Evolutionary conservation across 2,113 vertebrate species (phyloP), one percentile per base, ranked within the genome.

Genomic region (Columbina picui): DNA sequence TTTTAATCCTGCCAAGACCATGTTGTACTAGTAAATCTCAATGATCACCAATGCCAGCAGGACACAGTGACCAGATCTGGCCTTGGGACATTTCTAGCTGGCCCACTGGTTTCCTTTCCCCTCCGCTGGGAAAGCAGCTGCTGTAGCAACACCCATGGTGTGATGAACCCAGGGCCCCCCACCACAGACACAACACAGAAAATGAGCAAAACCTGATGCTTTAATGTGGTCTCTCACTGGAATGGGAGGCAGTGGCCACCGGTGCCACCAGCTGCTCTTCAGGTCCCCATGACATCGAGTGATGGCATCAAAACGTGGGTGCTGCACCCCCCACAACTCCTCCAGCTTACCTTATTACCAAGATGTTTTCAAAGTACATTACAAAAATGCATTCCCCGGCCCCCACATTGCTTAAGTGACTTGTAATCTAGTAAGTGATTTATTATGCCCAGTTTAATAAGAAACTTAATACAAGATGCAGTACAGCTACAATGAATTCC

Each of bases 151-250:
- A 5, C 81, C 52, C 6, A 20, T 1, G 4, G 43, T 6, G 3
- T 6, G 43, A 81, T 10, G 64, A 77, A 71, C 30, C 39, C 22
- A 14, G 19, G 7, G 6, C 7, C 19, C 7, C 17, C 21, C 2
- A 49, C 12, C 57, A 29, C 34, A 65, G 63, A 45, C 34, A 29
- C 87, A 78, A 8, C 7, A 17, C 4, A 39, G 53, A 78, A 64
- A 41, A 39, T 0, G 2, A 36, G 34, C 4, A 82, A 59, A 82
- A 27, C 22, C 45, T 23, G 21, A 26, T 0, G 7, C 32, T 12
- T 7, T 10, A 32, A 38, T 0, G 0, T 2, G 27, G 45, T 23
- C 80, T 67, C 23, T 14, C 25, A 8, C 11, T 2, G 4, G 20
- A 38, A 34, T 1, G 5, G 30, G 64, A 34, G 19, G 50, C 67